Evolutionary conservation across 1,140 invertebrate species (phyloP), one percentile per base, ranked within the genome.

Genomic region (Atta cephalotes): DNA sequence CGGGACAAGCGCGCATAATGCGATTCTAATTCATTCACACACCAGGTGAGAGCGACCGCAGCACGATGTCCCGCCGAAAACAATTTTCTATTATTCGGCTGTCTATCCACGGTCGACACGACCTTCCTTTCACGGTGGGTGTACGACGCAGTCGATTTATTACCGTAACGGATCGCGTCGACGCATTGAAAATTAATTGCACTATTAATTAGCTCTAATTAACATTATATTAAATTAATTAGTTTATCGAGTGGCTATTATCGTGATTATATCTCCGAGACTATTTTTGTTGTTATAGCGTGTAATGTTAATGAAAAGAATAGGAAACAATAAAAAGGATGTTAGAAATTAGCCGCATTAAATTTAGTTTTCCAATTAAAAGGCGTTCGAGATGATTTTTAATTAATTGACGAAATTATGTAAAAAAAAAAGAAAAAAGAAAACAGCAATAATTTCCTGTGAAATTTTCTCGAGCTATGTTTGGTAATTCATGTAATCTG

Each of bases 1-100:
- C 80, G 66, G 25, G 68, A 49, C 66, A 49, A 35, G 25, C 56
- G 39, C 70, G 70, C 53, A 62, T 84, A 76, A 84, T 84, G 70
- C 56, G 80, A 84, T 84, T 84, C 80, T 84, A 84, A 84, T 84
- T 84, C 80, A 84, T 84, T 84, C 70, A 63, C 80, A 76, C 60
- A n/a, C 28, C 70, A 84, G 80, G 72, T 84, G 80, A 84, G 80
- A 62, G 81, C 51, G 68, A 58, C 21, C 80, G 72, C 56, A 28
- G 35, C 39, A 56, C n/a, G n/a, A 35, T 14, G 39, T 71, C 65
- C 18, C 82, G 74, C 77, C 70, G 56, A 76, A 63, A 84, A 84
- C 70, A 84, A 84, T 84, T 84, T 84, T 84, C 80, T 84, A 84
- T 84, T 84, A 84, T 84, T 84, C 80, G 53, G 80, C 56, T 84